These are phyloP conservation scores for Myripristis jacobus DNA, from an alignment of 2,797 vertebrate genomes.

Conservation along the genomic window DNA sequence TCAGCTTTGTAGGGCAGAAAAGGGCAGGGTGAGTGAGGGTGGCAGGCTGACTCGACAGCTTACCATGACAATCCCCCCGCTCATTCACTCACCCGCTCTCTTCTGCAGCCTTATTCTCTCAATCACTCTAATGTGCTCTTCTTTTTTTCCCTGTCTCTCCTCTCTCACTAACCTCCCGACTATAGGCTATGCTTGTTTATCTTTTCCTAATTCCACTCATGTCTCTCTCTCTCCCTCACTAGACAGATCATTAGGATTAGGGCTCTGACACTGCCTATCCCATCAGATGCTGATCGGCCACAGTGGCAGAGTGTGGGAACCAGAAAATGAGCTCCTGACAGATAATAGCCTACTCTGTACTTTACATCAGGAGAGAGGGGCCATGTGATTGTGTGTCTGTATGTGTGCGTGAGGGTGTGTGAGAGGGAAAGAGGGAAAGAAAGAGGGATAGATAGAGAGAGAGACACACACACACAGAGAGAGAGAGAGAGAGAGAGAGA, in stretches of 20 bases:
- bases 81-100: constrained; percentile 36
- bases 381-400: not conserved
- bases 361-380: constrained; percentile 51
- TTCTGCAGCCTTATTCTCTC: constrained; percentile 46
- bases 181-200: constrained; percentile 67
- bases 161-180: constrained; percentile 23
- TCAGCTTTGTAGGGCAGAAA: constrained; percentile 45
- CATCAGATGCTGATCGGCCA: constrained; percentile 74
- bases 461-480: not conserved
- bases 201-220: constrained; percentile 69
- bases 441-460: not conserved
- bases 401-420: too few species aligned
- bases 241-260: constrained; percentile 80
- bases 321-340: constrained; percentile 76
- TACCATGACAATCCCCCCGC: constrained; percentile 51
- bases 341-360: constrained; percentile 68
- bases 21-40: constrained; percentile 55
- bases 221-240: constrained; percentile 57
- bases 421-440: too few species aligned
- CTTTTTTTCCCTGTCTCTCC: constrained; percentile 33
- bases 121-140: constrained; percentile 38
- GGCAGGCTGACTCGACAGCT: constrained; percentile 60
- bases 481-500: not conserved
- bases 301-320: constrained; percentile 76
- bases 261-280: constrained; percentile 67